Conservation (phyloP, 2,797 vertebrate species). For the Anguilla megastoma region DNA sequence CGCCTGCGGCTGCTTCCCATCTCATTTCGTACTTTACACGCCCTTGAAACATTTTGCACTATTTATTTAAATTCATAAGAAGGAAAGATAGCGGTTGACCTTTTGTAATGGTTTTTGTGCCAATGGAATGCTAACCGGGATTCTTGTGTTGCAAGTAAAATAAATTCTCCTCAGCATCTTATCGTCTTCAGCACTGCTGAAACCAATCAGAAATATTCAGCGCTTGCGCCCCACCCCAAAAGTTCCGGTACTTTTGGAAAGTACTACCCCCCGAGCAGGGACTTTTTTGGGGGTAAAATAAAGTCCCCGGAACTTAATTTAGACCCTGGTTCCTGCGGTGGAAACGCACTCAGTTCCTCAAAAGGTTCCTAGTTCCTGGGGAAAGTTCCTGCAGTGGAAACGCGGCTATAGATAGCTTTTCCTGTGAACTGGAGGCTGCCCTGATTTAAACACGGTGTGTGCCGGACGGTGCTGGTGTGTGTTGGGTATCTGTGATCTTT, state of each 20-base stretch:
- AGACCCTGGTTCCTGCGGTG: too few species aligned
- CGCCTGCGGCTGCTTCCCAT: not conserved
- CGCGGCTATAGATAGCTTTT: not conserved
- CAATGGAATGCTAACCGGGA: slow-evolving; percentile 7
- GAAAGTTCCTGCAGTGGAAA: too few species aligned
- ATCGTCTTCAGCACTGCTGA: slow-evolving; percentile 10
- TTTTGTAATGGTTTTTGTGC: slow-evolving; percentile 26
- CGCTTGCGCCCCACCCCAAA: too few species aligned
- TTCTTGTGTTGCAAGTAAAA: slow-evolving; percentile 37
- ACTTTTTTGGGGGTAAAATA: too few species aligned
- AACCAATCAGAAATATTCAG: too few species aligned
- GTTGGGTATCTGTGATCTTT: not conserved
- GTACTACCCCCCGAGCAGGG: too few species aligned
- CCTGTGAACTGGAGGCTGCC: not conserved
- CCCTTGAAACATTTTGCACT: not conserved
- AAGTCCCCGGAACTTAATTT: too few species aligned
- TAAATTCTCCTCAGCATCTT: slow-evolving; percentile 34
- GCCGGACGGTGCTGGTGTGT: not conserved
- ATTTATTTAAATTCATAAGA: slow-evolving; percentile 14
- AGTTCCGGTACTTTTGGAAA: too few species aligned
- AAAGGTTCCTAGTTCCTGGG: too few species aligned
- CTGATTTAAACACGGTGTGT: not conserved
- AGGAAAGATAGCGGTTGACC: slow-evolving; percentile 24
- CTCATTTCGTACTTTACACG: not conserved
- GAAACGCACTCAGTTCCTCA: not conserved